Base-by-base conservation (phyloP, 2,797 vertebrate species). In the Hemitrygon akajei region DNA sequence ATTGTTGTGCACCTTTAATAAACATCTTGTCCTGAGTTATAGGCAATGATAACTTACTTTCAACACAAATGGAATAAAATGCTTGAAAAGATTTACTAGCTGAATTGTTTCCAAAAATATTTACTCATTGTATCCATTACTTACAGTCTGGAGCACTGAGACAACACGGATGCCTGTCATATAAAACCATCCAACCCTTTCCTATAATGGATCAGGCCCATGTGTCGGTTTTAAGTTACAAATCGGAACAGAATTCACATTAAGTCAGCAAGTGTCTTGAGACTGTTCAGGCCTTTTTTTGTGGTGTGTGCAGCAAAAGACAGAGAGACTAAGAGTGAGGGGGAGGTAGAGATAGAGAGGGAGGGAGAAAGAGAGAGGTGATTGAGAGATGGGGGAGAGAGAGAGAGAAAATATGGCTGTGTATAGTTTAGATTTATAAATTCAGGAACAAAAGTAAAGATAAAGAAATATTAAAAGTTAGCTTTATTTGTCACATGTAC, bases 41-140 rank as follows among this genome's bases (percentile, higher is more conserved):
- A 47, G 40, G 2, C 22, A 4, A 93, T 56, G 71, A 56, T 93
- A 56, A 93, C 76, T 93, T 73, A 76, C 9, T 93, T 20, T 37
- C 71, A 89, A 93, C 71, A 93, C 27, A 56, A 75, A 56, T 73
- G 27, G 91, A 30, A 93, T 76, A 93, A 81, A 76, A 73, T 27
- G 25, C 71, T 56, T n/a, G 47, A 20, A 69, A 47, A 76, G 34
- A 93, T 73, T 93, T 93, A 47, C 91, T 93, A 71, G 69, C 69
- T 93, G 91, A 93, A 93, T 76, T 75, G 71, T 76, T 93, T 93
- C 37, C 25, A 93, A 93, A 93, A 93, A 93, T 93, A 93, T 93
- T 93, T 93, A 58, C 58, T 76, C 73, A 76, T 30, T 75, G 91
- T 93, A 73, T 93, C 91, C 40, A 93, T 93, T 93, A 93, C 91